Evolutionary conservation across 1,140 invertebrate species (phyloP).

Genomic region (Batillaria attramentaria): DNA sequence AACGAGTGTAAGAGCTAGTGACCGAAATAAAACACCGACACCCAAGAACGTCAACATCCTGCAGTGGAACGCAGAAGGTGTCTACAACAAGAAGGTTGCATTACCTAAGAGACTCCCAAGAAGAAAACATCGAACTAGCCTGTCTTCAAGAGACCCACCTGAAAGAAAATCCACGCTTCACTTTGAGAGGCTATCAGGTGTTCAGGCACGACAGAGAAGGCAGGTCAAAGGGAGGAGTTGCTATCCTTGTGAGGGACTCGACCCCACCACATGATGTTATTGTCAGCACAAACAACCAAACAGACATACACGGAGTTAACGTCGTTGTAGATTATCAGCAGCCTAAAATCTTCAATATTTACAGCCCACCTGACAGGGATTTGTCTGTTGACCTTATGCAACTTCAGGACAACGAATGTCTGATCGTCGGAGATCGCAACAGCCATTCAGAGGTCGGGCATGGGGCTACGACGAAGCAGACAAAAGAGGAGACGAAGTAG

Average conservation of each 20-base stretch:
- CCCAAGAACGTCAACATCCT: slow-evolving; percentile 14
- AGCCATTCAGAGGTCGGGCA: slow-evolving; percentile 17
- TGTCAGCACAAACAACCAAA: not conserved
- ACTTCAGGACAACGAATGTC: not conserved
- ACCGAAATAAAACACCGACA: not conserved
- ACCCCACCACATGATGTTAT: not conserved
- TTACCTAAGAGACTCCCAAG: not conserved
- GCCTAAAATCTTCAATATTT: not conserved
- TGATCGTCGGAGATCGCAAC: slow-evolving; percentile 34
- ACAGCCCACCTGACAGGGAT: slow-evolving; percentile 15
- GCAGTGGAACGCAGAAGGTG: slow-evolving; percentile 30
- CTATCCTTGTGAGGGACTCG: not conserved
- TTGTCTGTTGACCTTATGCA: not conserved
- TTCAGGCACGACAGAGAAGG: slow-evolving; percentile 25
- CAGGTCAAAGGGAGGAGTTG: slow-evolving; percentile 23
- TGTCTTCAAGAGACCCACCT: slow-evolving; percentile 33
- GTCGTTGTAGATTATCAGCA: not conserved
- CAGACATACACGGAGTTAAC: not conserved
- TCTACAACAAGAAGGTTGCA: slow-evolving; percentile 22
- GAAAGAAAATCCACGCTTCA: slow-evolving; percentile 14
- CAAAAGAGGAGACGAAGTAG: slow-evolving; percentile 33
- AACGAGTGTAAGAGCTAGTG: not conserved
- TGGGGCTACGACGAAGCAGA: slow-evolving; percentile 27
- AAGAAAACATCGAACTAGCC: slow-evolving; percentile 26
- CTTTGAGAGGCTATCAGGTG: slow-evolving; percentile 11